Evolutionary conservation across 2,113 vertebrate genomes (phyloP).

Genomic region (Myotis yumanensis): DNA sequence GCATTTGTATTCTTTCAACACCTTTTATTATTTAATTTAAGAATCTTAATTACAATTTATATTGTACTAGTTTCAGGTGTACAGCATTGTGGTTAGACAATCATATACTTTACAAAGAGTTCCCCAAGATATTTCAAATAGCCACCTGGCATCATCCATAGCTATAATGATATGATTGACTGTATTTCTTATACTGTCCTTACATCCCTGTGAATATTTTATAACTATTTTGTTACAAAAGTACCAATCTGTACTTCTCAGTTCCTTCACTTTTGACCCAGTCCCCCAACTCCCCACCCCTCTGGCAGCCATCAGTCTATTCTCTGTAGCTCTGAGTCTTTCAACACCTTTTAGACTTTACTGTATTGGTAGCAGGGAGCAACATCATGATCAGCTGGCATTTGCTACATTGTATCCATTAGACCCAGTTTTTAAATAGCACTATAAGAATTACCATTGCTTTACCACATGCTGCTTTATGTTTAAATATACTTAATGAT

Average conservation of each 20-base stretch:
- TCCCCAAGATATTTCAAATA: neutral
- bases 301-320: neutral
- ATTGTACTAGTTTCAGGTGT: neutral
- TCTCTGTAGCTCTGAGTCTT: neutral
- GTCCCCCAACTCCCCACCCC: neutral
- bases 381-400: neutral
- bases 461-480: neutral
- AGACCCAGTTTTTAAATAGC: neutral
- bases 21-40: neutral
- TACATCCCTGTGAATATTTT: neutral
- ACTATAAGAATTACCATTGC: neutral
- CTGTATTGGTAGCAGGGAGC: neutral
- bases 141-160: neutral
- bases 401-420: neutral
- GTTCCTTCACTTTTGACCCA: neutral
- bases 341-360: neutral
- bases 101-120: neutral
- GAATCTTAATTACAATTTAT: neutral
- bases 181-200: neutral
- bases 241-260: neutral
- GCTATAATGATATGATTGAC: too few species aligned
- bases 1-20: neutral
- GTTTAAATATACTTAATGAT: neutral
- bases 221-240: neutral
- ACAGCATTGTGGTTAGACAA: neutral